Evolutionary conservation across 2,888 invertebrate genomes (phyloP).

Genomic region (Parnassius apollo): DNA sequence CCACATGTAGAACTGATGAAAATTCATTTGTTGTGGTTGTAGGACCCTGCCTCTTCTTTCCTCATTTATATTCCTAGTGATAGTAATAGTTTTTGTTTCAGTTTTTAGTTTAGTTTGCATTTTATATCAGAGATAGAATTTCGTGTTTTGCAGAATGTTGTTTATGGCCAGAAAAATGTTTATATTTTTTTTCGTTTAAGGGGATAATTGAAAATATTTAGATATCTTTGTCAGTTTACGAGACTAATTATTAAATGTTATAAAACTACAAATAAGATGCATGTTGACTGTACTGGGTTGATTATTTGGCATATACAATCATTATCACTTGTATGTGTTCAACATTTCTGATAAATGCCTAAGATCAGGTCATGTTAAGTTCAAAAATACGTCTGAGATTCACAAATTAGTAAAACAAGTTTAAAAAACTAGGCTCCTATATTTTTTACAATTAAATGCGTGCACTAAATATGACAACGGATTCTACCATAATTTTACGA

Average conservation of each 20-base stretch:
- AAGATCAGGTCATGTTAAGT: conserved; percentile 16
- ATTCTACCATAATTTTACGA: no score
- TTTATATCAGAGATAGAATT: conserved; percentile 11
- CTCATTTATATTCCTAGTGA: conserved; percentile 14
- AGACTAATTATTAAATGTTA: no score
- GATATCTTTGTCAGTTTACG: no score
- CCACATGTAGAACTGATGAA: no score
- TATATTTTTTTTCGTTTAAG: no score
- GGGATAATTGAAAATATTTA: no score
- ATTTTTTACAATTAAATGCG: background rate
- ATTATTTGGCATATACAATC: background rate
- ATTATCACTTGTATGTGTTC: conserved; percentile 5
- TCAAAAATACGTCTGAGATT: conserved; percentile 8
- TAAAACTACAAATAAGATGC: no score
- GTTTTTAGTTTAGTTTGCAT: conserved; percentile 17
- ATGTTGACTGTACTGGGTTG: background rate
- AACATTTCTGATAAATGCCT: conserved; percentile 7
- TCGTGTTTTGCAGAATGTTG: conserved; percentile 19
- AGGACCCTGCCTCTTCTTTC: conserved; percentile 2
- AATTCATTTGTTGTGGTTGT: background rate
- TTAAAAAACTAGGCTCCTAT: background rate
- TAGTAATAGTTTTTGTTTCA: conserved; percentile 18
- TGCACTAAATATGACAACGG: background rate
- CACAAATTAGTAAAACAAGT: background rate
- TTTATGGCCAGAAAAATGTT: conserved; percentile 1